These are phyloP conservation scores for Hanleya hanleyi DNA, from an alignment of 2,888 invertebrate genomes.

Conservation along the genomic window DNA sequence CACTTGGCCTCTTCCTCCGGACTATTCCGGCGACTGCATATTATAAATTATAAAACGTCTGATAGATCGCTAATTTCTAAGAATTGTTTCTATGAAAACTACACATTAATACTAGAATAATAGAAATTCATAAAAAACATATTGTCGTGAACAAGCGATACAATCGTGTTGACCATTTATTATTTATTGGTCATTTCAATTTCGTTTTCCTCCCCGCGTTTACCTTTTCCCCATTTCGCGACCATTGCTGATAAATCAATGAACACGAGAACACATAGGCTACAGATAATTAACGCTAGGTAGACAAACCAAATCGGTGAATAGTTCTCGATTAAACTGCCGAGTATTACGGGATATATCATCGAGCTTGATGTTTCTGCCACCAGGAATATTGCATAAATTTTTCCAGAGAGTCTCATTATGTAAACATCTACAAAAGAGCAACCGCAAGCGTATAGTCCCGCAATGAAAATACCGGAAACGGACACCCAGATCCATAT, in stretches of 20 bases:
- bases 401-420: neutral
- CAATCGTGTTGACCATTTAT: no score
- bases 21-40: no score
- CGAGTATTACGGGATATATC: neutral
- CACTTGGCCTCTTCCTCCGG: no score
- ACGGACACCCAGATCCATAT: constrained; percentile 3
- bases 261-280: neutral
- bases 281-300: neutral
- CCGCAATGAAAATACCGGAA: neutral
- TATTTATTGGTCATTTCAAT: no score
- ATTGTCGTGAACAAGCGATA: no score
- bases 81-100: no score
- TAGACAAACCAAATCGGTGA: constrained; percentile 4
- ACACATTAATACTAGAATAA: no score
- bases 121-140: no score
- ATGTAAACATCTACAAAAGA: neutral
- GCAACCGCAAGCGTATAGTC: neutral
- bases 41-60: no score
- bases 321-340: neutral
- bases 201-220: no score
- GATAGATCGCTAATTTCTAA: no score
- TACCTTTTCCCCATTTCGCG: neutral
- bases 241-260: neutral
- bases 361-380: neutral
- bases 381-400: neutral